Evolutionary conservation across 2,113 vertebrate genomes (phyloP).

Genomic region (Galbula dea): DNA sequence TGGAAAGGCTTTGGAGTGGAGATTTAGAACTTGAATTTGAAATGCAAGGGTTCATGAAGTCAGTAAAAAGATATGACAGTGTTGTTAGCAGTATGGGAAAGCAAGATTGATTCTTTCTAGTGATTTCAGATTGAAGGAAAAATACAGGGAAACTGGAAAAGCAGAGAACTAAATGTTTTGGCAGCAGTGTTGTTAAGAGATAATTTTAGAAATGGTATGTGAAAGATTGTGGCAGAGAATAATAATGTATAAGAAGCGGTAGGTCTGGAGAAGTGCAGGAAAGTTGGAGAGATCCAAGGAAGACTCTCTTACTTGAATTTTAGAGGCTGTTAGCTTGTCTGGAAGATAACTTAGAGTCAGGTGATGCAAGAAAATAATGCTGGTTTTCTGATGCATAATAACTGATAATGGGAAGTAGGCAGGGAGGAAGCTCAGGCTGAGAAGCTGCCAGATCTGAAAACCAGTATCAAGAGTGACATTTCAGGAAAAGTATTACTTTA

Average conservation of each 20-base stretch:
- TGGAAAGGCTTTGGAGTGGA: background rate
- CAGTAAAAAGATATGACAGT: background rate
- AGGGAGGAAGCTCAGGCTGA: background rate
- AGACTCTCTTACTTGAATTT: background rate
- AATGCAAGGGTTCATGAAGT: background rate
- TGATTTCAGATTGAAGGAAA: background rate
- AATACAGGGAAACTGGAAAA: background rate
- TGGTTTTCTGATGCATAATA: background rate
- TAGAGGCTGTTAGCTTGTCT: background rate
- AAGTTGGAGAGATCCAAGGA: background rate
- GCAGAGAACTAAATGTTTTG: background rate
- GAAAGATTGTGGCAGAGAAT: background rate
- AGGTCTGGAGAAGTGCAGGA: background rate
- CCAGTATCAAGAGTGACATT: background rate
- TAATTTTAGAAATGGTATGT: background rate
- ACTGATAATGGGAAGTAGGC: background rate
- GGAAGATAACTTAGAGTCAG: background rate
- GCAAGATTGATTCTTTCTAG: background rate
- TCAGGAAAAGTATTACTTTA: constrained; percentile 5
- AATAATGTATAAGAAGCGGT: background rate
- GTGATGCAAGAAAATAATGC: background rate
- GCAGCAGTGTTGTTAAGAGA: background rate
- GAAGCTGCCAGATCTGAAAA: background rate
- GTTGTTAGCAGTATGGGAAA: background rate
- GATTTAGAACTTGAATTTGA: background rate